Evolutionary conservation across 2,797 vertebrate genomes (phyloP), one percentile per base, ranked within the genome.

Genomic region (Malacoraja senta): DNA sequence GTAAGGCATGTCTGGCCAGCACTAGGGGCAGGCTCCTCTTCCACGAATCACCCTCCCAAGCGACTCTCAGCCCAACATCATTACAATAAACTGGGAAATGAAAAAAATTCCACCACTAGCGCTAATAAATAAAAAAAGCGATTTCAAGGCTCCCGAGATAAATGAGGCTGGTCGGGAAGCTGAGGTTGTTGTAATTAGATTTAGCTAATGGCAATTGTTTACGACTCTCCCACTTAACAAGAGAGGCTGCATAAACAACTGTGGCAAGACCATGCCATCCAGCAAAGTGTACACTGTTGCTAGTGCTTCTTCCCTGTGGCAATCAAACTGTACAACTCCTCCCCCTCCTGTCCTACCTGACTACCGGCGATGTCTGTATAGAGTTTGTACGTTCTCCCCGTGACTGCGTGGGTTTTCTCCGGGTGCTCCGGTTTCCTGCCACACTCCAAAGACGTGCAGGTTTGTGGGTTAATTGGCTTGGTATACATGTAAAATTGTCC

Each of bases 111-210:
- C n/a, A n/a, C 9, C 29, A 32, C 7, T 0, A 53, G 13, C 9
- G 61, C 68, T 68, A 88, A 88, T 88, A 65, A 88, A 68, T 88
- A 26, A 17, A 86, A 86, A 29, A 13, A 15, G 0, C 44, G 13
- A 63, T 86, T 61, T 86, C 84, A 68, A 21, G 63, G 21, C 17
- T 74, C 24, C 29, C 3, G 17, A 88, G 83, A 86, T 86, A 61
- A 15, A 86, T 86, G 83, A 86, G 84, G 15, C 29, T 9, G 17
- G 21, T 88, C 35, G 63, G 84, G 68, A 21, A 65, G n/a, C 61
- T 88, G 84, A 88, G 84, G n/a, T 88, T 88, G 84, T 88, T 88
- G 35, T 88, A 88, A 88, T 88, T 61, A 88, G 84, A 68, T 88
- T 88, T 88, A 68, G 84, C 68, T 88, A 88, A 88, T 88, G 84